phyloP scores from a whole-genome alignment of 2,797 vertebrate genomes.

The Molossus alvarezi region DNA sequence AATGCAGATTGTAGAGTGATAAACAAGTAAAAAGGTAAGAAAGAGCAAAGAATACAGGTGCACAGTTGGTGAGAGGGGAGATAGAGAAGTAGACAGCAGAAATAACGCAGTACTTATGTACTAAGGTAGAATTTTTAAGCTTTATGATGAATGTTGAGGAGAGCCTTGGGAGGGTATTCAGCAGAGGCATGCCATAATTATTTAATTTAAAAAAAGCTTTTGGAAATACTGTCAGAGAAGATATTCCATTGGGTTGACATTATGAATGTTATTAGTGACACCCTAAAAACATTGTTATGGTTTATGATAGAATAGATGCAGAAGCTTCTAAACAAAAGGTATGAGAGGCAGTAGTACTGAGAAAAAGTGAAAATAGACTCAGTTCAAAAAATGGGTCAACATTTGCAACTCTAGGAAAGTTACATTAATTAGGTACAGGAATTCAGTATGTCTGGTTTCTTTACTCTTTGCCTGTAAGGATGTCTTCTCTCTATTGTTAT shows the following conservation, averaged over 20 bases:
- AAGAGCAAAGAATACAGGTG: neutral
- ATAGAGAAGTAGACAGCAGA: neutral
- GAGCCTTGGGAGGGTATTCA: neutral
- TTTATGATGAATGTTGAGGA: neutral
- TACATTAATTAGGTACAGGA: constrained; percentile 7
- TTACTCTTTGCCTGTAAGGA: constrained; percentile 24
- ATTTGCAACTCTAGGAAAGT: neutral
- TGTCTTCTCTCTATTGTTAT: constrained; percentile 1
- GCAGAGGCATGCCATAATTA: neutral
- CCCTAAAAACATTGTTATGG: neutral
- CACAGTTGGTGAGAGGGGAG: neutral
- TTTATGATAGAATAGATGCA: neutral
- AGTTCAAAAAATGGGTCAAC: neutral
- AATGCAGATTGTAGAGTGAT: neutral
- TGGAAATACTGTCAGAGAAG: neutral
- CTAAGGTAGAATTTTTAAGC: neutral
- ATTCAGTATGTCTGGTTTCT: neutral
- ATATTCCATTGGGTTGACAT: neutral
- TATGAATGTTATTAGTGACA: neutral
- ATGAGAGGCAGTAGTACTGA: neutral
- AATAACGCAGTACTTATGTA: neutral
- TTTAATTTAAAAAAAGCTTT: neutral
- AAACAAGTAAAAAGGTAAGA: neutral
- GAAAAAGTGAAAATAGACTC: constrained; percentile 34
- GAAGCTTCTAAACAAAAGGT: neutral